Percentiles rank a stretch among this genome's conserved stretches.
These are phyloP conservation scores for Notarius quadriscutis DNA, from an alignment of 2,113 vertebrate species.

Conservation along the genomic window DNA sequence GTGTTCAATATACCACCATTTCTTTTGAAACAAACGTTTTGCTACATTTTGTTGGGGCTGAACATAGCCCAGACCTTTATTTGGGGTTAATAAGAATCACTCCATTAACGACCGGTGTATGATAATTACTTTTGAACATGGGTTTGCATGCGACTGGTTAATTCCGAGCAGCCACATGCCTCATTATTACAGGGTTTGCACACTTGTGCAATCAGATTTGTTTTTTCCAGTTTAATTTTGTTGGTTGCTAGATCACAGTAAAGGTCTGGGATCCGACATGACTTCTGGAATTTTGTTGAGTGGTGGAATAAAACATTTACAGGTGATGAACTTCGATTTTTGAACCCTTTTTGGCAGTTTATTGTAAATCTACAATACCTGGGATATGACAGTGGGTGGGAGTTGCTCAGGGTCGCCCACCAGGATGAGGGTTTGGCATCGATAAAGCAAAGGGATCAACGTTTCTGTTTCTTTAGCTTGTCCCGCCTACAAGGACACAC, in stretches of 20 bases:
- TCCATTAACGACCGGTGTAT: neutral
- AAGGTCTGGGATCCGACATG: neutral
- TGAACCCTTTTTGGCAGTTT: neutral
- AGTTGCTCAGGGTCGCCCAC: constrained; percentile 86
- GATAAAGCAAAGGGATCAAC: constrained; percentile 80
- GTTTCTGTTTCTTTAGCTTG: constrained; percentile 84
- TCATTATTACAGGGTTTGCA: neutral
- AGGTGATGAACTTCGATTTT: neutral
- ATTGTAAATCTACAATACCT: constrained; percentile 64
- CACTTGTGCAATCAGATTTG: neutral
- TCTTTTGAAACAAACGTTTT: no score
- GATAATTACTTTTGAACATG: neutral
- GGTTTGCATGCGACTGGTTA: neutral
- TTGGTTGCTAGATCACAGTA: neutral
- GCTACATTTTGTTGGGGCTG: no score
- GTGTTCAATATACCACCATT: no score
- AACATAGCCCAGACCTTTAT: neutral
- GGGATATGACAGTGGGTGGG: constrained; percentile 82
- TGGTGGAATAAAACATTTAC: neutral
- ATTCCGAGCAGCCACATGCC: neutral
- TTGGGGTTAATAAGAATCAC: neutral
- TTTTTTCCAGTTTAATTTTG: neutral
- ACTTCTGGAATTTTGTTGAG: neutral
- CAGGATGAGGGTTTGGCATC: constrained; percentile 78
- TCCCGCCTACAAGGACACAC: constrained; percentile 71